A percentile compares a stretch with the other conserved stretches of the same genome.
phyloP scores from a whole-genome alignment of 2,113 vertebrate species.

The Osmerus mordax region DNA sequence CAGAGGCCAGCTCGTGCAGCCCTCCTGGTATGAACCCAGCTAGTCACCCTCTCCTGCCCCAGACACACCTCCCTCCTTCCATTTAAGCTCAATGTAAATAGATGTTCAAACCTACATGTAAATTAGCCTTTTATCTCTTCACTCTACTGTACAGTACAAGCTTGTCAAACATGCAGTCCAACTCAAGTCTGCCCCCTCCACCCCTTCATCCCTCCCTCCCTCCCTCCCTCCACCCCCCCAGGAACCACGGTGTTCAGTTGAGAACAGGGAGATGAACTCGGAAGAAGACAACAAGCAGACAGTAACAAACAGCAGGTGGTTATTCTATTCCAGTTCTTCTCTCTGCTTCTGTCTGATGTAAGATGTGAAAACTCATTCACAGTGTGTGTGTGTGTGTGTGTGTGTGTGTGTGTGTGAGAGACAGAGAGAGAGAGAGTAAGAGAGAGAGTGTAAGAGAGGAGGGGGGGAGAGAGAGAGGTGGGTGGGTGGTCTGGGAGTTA shows the following conservation, averaged over 20 bases:
- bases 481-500: not conserved
- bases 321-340: slow-evolving; percentile 33
- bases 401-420: not conserved
- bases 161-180: slow-evolving; percentile 33
- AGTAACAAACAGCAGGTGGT: slow-evolving; percentile 50
- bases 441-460: not conserved
- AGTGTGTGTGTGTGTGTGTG: too few relatives aligned
- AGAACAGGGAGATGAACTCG: slow-evolving; percentile 21
- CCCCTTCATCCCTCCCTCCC: slow-evolving; percentile 11
- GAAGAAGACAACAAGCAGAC: slow-evolving; percentile 19
- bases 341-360: too few relatives aligned
- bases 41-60: slow-evolving; percentile 50
- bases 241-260: slow-evolving; percentile 20
- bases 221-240: slow-evolving; percentile 17
- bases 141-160: slow-evolving; percentile 37
- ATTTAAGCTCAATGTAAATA: slow-evolving; percentile 57
- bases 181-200: slow-evolving; percentile 9
- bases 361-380: too few relatives aligned
- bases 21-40: slow-evolving; percentile 64
- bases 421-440: too few relatives aligned
- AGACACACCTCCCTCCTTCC: slow-evolving; percentile 24
- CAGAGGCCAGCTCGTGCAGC: slow-evolving; percentile 54
- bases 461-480: not conserved
- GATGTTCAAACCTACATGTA: slow-evolving; percentile 42
- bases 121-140: slow-evolving; percentile 27